These are phyloP conservation scores for Plecturocebus donacophilus DNA, from an alignment of 2,113 vertebrate species.

Conservation along the genomic window DNA sequence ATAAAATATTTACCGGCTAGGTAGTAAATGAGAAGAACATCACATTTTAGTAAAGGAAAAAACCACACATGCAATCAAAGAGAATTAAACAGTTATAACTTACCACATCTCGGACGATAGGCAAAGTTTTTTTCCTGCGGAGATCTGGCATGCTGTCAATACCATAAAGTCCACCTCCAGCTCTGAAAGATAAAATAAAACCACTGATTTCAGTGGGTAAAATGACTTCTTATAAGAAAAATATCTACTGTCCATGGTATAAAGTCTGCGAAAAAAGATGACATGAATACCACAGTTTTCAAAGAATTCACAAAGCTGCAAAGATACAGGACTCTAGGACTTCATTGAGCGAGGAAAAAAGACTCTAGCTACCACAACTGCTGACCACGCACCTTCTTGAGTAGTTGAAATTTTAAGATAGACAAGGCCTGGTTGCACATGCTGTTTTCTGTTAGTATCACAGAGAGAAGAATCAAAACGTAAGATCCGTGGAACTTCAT, in stretches of 20 bases:
- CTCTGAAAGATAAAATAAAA: constrained; percentile 83
- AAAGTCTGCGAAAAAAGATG: neutral
- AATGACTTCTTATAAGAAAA: neutral
- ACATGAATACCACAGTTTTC: neutral
- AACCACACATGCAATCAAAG: neutral
- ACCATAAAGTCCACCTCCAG: constrained; percentile 94
- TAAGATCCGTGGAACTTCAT: neutral
- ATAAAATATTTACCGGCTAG: constrained; percentile 1
- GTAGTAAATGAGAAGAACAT: neutral
- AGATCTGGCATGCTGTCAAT: constrained; percentile 99
- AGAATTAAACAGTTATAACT: constrained; percentile 76
- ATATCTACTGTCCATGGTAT: neutral
- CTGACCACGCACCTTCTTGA: neutral
- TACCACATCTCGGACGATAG: constrained; percentile 98
- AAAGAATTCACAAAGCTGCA: neutral
- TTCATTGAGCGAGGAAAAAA: neutral
- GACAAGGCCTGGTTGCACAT: neutral
- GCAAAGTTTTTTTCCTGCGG: constrained; percentile 95
- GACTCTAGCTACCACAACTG: neutral
- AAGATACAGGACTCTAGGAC: neutral
- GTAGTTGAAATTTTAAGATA: neutral
- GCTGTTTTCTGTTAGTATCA: neutral
- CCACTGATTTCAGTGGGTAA: neutral
- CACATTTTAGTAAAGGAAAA: neutral
- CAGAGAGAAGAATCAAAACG: neutral